These are phyloP conservation scores for Euura lappo DNA, from an alignment of 1,140 invertebrate species.

Conservation along the genomic window DNA sequence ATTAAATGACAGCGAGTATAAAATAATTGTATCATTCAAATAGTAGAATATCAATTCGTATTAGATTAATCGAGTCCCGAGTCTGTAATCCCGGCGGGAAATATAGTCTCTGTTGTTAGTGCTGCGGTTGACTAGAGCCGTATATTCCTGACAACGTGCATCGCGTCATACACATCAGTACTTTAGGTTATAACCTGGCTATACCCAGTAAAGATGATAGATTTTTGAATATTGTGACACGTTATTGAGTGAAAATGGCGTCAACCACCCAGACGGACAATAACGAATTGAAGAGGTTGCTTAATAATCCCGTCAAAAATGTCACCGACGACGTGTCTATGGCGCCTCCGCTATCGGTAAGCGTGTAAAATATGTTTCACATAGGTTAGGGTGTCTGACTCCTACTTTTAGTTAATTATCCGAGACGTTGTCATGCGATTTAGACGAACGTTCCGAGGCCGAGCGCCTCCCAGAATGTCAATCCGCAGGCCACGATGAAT, in stretches of 20 bases:
- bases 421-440: conserved; percentile 13
- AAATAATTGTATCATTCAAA: too few relatives aligned
- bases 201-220: background rate
- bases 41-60: too few relatives aligned
- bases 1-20: too few relatives aligned
- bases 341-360: conserved; percentile 52
- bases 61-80: too few relatives aligned
- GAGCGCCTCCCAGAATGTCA: conserved; percentile 42
- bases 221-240: too few relatives aligned
- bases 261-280: conserved; percentile 26
- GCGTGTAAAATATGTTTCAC: conserved; percentile 12
- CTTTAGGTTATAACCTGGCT: background rate
- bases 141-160: background rate
- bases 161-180: background rate
- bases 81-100: too few relatives aligned
- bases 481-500: conserved; percentile 46
- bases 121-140: background rate
- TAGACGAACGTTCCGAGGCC: conserved; percentile 51
- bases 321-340: conserved; percentile 44
- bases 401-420: conserved; percentile 9
- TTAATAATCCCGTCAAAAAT: conserved; percentile 46
- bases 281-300: conserved; percentile 44
- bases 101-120: too few relatives aligned
- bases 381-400: conserved; percentile 20
- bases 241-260: conserved; percentile 16